Conservation (phyloP, 2,888 invertebrate species). For the Rhagonycha fulva region DNA sequence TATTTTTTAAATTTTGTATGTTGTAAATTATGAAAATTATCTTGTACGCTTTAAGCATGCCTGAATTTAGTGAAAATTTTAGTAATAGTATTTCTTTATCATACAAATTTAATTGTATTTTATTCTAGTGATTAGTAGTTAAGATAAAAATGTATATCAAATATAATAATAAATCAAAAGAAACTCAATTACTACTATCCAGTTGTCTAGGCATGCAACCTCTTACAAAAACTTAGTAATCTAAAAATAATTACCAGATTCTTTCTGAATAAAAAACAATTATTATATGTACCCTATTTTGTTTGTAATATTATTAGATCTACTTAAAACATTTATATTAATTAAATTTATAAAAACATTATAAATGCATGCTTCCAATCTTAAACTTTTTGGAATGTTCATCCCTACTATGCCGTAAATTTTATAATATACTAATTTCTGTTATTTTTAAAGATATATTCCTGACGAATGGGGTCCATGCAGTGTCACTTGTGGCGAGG, state of each 20-base stretch:
- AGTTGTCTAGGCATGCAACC: neutral
- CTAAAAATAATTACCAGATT: neutral
- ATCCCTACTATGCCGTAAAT: neutral
- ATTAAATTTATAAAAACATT: neutral
- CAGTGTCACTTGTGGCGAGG: conserved; percentile 79
- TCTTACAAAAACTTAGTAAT: neutral
- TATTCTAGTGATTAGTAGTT: neutral
- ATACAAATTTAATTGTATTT: neutral
- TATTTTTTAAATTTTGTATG: neutral
- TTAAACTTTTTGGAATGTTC: neutral
- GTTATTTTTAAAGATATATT: conserved; percentile 72
- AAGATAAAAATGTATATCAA: neutral
- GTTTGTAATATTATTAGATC: neutral
- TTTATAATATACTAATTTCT: neutral
- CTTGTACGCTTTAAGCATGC: neutral
- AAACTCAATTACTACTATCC: neutral
- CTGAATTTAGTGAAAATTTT: neutral
- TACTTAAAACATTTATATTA: neutral
- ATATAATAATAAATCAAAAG: neutral
- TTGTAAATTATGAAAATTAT: neutral
- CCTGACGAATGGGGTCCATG: conserved; percentile 93
- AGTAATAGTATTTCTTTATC: neutral
- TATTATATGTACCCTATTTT: neutral
- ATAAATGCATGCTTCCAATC: neutral
- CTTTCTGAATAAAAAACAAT: neutral